Evolutionary conservation across 2,113 vertebrate genomes (phyloP).

Genomic region (Crotalus tigris): DNA sequence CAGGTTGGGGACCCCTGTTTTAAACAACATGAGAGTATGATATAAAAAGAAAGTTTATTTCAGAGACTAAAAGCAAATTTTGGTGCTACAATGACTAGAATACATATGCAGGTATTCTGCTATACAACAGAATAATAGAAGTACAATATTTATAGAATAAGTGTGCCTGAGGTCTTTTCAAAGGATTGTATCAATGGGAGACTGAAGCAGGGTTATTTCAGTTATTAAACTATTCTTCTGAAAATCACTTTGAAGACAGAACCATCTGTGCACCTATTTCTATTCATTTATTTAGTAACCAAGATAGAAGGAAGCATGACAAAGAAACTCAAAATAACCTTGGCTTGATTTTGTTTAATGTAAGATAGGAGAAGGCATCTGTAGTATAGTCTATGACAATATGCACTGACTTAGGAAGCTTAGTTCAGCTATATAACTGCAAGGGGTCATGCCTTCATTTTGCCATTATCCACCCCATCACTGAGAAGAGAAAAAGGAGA

Average conservation of each 20-base stretch:
- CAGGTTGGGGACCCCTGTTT: no score
- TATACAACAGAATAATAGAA: background rate
- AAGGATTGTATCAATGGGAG: background rate
- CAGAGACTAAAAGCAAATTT: background rate
- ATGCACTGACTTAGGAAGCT: background rate
- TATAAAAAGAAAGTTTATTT: background rate
- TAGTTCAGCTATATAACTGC: constrained; percentile 63
- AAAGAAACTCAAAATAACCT: background rate
- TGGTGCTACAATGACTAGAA: background rate
- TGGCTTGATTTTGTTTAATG: background rate
- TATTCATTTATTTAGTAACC: background rate
- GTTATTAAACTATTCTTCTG: background rate
- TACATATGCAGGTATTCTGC: background rate
- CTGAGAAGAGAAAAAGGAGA: constrained; percentile 49
- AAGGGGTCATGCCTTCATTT: constrained; percentile 69
- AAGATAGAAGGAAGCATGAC: background rate
- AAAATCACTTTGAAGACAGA: background rate
- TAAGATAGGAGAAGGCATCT: background rate
- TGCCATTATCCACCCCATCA: constrained; percentile 62
- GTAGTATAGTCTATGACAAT: background rate
- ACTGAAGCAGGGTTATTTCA: background rate
- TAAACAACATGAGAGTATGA: background rate
- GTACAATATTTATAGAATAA: background rate
- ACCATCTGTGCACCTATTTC: background rate
- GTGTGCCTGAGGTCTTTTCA: background rate